Conservation (phyloP, 2,113 vertebrate species). For the Solenodon paradoxus region DNA sequence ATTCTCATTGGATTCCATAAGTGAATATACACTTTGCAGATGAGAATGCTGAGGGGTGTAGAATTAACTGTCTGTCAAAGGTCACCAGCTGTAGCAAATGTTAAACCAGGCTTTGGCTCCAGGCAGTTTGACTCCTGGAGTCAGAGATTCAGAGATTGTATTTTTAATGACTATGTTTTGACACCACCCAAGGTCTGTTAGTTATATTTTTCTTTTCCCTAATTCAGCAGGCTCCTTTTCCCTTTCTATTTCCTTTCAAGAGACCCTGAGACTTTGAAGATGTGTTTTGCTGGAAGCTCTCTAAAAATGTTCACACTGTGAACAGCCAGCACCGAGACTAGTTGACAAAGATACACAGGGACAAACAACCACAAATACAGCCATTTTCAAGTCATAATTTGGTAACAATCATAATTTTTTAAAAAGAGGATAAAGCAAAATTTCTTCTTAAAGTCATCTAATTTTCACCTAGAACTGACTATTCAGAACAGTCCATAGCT, state of each 20-base stretch:
- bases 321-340: neutral
- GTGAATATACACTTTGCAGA: neutral
- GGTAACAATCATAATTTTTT: neutral
- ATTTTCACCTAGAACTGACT: neutral
- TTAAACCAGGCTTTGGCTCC: neutral
- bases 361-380: neutral
- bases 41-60: neutral
- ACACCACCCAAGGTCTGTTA: neutral
- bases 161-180: neutral
- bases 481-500: slow-evolving; percentile 14
- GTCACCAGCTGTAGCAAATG: neutral
- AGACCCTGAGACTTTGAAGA: neutral
- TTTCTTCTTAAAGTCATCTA: neutral
- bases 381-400: slow-evolving; percentile 7
- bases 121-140: neutral
- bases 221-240: neutral
- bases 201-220: neutral
- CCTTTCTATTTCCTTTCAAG: slow-evolving; percentile 17
- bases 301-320: neutral
- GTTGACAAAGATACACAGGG: neutral
- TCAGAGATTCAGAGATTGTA: neutral
- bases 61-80: neutral
- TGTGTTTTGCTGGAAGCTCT: neutral
- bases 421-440: neutral
- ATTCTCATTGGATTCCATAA: neutral